Conservation (phyloP, 2,113 vertebrate species). For the Sitta europaea region DNA sequence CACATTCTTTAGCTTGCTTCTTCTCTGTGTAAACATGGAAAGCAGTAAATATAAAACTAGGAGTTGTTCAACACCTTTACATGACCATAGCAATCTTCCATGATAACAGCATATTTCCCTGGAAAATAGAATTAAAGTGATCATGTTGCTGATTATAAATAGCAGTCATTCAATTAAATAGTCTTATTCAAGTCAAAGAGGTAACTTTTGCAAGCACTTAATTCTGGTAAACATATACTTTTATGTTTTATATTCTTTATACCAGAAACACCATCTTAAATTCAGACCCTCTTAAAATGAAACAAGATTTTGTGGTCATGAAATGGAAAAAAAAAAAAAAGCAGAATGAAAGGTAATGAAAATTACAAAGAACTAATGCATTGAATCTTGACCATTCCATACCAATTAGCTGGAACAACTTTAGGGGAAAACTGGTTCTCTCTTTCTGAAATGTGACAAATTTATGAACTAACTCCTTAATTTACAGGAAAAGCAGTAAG, state of each 20-base stretch:
- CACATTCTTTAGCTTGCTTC: neutral
- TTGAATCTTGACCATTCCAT: neutral
- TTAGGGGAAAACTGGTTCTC: neutral
- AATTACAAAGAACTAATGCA: neutral
- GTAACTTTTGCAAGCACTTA: neutral
- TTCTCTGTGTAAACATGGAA: neutral
- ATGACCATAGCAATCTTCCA: neutral
- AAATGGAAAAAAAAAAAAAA: neutral
- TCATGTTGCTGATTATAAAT: neutral
- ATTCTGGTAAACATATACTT: neutral
- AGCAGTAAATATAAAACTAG: neutral
- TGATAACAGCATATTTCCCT: neutral
- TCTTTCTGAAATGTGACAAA: neutral
- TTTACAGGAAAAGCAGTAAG: neutral
- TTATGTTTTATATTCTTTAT: neutral
- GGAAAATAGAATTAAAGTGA: neutral
- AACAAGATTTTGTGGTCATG: neutral
- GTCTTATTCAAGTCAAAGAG: neutral
- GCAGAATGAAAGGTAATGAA: neutral
- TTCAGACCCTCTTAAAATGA: neutral
- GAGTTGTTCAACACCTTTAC: neutral
- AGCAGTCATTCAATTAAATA: neutral
- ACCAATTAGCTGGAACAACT: neutral
- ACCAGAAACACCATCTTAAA: neutral
- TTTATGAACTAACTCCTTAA: neutral